Percentiles rank a stretch among this genome's conserved stretches.
phyloP scores from a whole-genome alignment of 92 coral and sea anemone species.

The Meandrina meandrites region DNA sequence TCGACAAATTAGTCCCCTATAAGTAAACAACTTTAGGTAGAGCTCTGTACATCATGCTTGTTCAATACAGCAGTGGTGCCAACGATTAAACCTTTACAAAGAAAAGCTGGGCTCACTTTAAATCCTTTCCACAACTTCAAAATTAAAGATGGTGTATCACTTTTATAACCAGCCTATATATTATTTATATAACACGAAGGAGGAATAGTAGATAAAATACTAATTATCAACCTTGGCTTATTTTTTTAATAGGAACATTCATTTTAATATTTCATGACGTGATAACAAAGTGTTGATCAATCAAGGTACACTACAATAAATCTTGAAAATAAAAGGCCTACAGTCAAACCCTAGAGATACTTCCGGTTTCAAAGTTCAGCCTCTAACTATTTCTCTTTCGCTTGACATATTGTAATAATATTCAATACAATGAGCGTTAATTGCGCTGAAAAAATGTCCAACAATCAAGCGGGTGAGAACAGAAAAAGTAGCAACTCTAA shows the following conservation, averaged over 20 bases:
- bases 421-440: neutral
- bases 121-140: neutral
- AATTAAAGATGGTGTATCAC: neutral
- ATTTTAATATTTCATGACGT: neutral
- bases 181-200: too few species aligned
- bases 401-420: neutral
- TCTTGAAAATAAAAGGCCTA: too few species aligned
- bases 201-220: too few species aligned
- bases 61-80: too few species aligned
- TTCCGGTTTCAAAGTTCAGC: neutral
- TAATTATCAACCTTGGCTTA: neutral
- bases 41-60: too few species aligned
- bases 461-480: too few species aligned
- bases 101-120: neutral
- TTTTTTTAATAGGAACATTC: neutral
- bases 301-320: neutral
- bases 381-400: neutral
- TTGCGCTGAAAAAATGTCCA: neutral
- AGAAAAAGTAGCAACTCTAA: too few species aligned
- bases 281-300: neutral
- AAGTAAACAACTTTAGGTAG: too few species aligned
- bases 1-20: too few species aligned
- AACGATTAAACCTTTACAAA: too few species aligned
- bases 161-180: neutral
- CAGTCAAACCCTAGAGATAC: neutral